Percentiles rank a stretch among this genome's conserved stretches.
phyloP scores from a whole-genome alignment of 1,140 invertebrate genomes.

The Armadillidium nasatum region DNA sequence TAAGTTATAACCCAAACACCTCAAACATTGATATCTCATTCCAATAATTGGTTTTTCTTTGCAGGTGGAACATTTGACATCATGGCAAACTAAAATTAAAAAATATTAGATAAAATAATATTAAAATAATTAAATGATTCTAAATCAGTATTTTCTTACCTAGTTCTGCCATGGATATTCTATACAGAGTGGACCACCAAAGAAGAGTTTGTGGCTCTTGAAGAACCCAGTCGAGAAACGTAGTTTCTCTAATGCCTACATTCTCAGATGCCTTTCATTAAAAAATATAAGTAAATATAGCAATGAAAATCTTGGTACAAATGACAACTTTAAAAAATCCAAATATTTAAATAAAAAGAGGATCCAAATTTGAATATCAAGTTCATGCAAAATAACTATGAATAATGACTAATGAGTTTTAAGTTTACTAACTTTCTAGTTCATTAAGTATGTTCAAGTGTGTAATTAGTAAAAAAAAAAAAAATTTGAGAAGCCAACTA shows the following conservation, averaged over 20 bases:
- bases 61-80: constrained; percentile 57
- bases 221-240: constrained; percentile 57
- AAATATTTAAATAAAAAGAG: too few relatives aligned
- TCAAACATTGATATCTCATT: constrained; percentile 65
- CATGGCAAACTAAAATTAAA: constrained; percentile 54
- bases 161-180: constrained; percentile 56
- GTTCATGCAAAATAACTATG: too few relatives aligned
- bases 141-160: constrained; percentile 20
- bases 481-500: too few relatives aligned
- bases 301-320: too few relatives aligned
- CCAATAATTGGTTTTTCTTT: constrained; percentile 56
- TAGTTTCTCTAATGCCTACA: constrained; percentile 56
- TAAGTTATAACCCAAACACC: constrained; percentile 69
- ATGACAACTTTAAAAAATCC: too few relatives aligned
- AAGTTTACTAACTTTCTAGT: too few relatives aligned
- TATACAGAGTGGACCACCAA: constrained; percentile 60
- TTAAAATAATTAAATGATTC: constrained; percentile 5
- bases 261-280: constrained; percentile 31
- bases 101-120: constrained; percentile 45
- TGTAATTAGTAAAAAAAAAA: too few relatives aligned
- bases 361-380: too few relatives aligned
- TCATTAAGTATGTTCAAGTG: too few relatives aligned
- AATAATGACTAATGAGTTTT: too few relatives aligned
- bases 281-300: too few relatives aligned
- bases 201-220: constrained; percentile 58